Evolutionary conservation across 2,797 vertebrate species (phyloP), one percentile per base, ranked within the genome.

Genomic region (Hirundo rustica): DNA sequence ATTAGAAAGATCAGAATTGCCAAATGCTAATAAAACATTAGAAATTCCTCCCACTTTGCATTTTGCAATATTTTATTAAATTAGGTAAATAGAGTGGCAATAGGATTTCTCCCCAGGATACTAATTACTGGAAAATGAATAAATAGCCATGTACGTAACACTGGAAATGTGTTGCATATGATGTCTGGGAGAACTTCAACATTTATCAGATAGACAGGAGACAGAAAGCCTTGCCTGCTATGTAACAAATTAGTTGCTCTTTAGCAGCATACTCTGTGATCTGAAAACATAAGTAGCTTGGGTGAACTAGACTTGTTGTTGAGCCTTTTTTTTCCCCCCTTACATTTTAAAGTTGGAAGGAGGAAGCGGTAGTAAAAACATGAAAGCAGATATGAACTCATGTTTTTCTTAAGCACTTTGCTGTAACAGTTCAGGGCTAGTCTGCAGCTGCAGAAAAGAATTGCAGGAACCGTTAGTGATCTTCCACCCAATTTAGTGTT

Each of bases 61-160:
- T 71, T 92, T 91, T 95, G 68, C 45, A 65, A 32, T 93, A 82
- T 88, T 97, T 96, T 93, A 96, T 93, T 91, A 88, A 76, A 95
- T 97, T 96, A 95, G 95, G 94, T 82, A 96, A 93, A 57, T 95
- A 84, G 40, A 92, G 22, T 80, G 64, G 89, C 91, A 97, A 66
- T 73, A 62, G 38, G 23, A 86, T 96, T 97, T 97, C 93, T 96
- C 80, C 66, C 66, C 73, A 90, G 93, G 95, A 92, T 78, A 65
- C 84, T 96, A 85, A 91, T 96, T 97, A 97, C 70, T 92, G 57
- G 75, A 47, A 96, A 96, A 87, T 88, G 27, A 89, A 72, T 90
- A 82, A 96, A 93, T 88, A 95, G 71, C 29, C 62, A 13, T 10
- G 34, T 70, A 66, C 0, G 1, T 85, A 62, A 18, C 53, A 27